Percentiles rank a stretch among this genome's conserved stretches.
Conservation (phyloP, 2,113 vertebrate genomes). For the Plotosus lineatus region DNA sequence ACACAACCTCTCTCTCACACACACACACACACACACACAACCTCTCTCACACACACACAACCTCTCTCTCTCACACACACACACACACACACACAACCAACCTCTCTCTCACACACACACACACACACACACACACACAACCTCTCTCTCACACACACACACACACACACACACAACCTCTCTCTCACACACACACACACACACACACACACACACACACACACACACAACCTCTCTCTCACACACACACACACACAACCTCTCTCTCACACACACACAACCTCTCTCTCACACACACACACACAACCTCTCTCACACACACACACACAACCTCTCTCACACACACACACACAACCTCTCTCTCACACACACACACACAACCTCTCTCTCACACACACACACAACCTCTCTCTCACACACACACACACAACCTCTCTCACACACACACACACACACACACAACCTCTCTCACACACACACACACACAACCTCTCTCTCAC, state of each 20-base stretch:
- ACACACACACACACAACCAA: not conserved
- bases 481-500: not conserved
- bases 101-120: not conserved
- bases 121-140: not conserved
- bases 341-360: no score
- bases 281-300: not conserved
- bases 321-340: not conserved
- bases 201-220: not conserved
- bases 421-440: no score
- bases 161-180: not conserved
- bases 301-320: not conserved
- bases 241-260: no score
- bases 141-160: no score
- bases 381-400: not conserved
- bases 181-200: not conserved
- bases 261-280: not conserved
- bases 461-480: not conserved
- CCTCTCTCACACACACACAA: not conserved
- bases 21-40: not conserved
- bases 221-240: no score
- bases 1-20: not conserved
- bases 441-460: slow-evolving; percentile 9
- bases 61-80: no score
- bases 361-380: not conserved
- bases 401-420: not conserved